These are phyloP conservation scores for Ectemnius continuus DNA, from an alignment of 2,888 invertebrate species.

Conservation along the genomic window DNA sequence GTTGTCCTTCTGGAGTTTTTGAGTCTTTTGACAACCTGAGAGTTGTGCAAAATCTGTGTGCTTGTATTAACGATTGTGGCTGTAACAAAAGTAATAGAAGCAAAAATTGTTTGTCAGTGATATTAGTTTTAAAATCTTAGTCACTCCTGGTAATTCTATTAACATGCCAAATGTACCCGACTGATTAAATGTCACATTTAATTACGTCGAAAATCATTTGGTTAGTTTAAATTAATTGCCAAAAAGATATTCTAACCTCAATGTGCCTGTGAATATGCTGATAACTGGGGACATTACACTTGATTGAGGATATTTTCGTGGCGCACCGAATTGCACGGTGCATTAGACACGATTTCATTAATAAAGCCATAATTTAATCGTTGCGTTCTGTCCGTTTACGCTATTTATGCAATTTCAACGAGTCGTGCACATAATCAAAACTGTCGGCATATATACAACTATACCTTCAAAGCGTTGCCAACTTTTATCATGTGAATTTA, in stretches of 20 bases:
- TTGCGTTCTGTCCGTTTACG: no score
- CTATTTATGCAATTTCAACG: no score
- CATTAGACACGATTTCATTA: constrained; percentile 23
- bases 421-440: no score
- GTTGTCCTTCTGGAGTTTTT: constrained; percentile 4
- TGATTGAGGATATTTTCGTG: constrained; percentile 9
- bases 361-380: constrained; percentile 23
- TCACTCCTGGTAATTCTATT: no score
- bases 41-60: neutral
- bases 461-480: no score
- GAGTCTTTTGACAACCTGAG: neutral
- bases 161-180: no score
- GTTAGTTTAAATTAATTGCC: neutral
- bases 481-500: no score
- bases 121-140: no score
- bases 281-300: constrained; percentile 9
- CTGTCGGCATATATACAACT: no score
- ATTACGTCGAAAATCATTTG: no score
- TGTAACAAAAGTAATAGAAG: neutral
- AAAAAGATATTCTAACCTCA: constrained; percentile 43
- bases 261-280: neutral
- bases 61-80: neutral
- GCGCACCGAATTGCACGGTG: neutral
- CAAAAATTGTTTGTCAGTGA: neutral
- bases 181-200: no score